Conservation (phyloP, 2,113 vertebrate species). For the Salminus brasiliensis region DNA sequence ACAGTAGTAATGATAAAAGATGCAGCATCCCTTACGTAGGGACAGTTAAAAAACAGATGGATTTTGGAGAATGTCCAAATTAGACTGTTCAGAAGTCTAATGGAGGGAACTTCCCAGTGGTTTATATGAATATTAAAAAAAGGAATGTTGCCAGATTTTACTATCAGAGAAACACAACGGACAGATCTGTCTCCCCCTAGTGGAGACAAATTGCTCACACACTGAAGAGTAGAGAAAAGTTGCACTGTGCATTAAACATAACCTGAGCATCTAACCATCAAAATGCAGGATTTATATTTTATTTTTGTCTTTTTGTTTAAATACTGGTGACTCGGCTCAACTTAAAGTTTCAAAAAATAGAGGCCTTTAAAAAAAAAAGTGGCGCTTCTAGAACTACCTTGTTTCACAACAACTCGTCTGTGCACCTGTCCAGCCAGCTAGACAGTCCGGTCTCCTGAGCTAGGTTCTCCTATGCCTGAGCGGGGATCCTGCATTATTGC, state of each 20-base stretch:
- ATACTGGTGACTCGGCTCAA: constrained; percentile 23
- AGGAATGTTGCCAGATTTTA: constrained; percentile 40
- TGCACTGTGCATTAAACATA: constrained; percentile 50
- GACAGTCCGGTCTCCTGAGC: constrained; percentile 73
- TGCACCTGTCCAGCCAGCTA: constrained; percentile 76
- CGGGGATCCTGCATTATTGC: constrained; percentile 65
- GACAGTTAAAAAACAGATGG: constrained; percentile 39
- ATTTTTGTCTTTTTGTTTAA: constrained; percentile 37
- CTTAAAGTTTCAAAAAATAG: constrained; percentile 56
- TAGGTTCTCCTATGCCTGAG: constrained; percentile 56
- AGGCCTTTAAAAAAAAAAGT: constrained; percentile 44
- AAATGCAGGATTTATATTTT: constrained; percentile 40
- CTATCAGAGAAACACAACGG: constrained; percentile 44
- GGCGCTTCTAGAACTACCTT: constrained; percentile 42
- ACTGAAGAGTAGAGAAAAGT: constrained; percentile 30
- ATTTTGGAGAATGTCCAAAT: constrained; percentile 49
- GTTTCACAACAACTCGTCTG: constrained; percentile 23
- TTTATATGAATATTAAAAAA: constrained; percentile 20
- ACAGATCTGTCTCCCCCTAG: constrained; percentile 60
- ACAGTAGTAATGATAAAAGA: constrained; percentile 46
- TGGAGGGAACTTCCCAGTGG: constrained; percentile 12
- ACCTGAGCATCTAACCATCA: constrained; percentile 67
- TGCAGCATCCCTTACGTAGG: constrained; percentile 73
- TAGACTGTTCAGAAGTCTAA: constrained; percentile 9
- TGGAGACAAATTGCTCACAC: constrained; percentile 59